Base-by-base conservation (phyloP, 1,140 invertebrate genomes). In the Chrysomallon squamiferum region DNA sequence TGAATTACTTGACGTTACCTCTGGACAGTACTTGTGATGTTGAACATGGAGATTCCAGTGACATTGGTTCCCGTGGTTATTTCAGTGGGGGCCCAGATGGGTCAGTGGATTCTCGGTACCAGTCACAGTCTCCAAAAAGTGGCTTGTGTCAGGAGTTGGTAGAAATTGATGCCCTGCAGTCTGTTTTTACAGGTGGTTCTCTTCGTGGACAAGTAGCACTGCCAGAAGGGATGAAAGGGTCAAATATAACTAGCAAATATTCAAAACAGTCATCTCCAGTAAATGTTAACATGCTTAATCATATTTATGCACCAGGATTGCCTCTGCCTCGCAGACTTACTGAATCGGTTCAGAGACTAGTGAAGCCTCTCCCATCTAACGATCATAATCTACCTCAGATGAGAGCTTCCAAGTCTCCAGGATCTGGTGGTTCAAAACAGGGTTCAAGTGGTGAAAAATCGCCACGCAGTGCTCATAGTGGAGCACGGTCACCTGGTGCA, bases 201-300 rank as follows among this genome's bases (percentile, higher is more conserved):
- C 38, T 25, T 3, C 38, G 38, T 33, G 27, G 22, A 29, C 41
- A 43, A 30, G 58, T 45, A 41, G 15, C 22, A n/a, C 27, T 25
- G 22, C 33, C 61, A n/a, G 73, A 75, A 25, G 57, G 58, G 25
- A 58, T 61, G 25, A 68, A 54, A 41, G 71, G 68, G 13, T 64
- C 62, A 15, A 75, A 75, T 49, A 73, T 75, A 29, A 75, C 73
- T n/a, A 73, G 71, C 61, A 75, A 70, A 25, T 75, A 75, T 59
- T 70, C 68, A 25, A 75, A 73, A 61, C 60, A 68, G n/a, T 72
- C 71, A 15, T 70, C 70, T 27, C 66, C 68, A 13, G 68, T 72
- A 27, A 75, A 73, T 58, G 71, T 75, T 6, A 75, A 75, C 59
- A 72, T 71, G 66, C 59, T 75, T 50, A 71, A 71, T 30, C 73